These are phyloP conservation scores for Drymodes brunneopygia DNA, from an alignment of 2,113 vertebrate species.

Conservation along the genomic window DNA sequence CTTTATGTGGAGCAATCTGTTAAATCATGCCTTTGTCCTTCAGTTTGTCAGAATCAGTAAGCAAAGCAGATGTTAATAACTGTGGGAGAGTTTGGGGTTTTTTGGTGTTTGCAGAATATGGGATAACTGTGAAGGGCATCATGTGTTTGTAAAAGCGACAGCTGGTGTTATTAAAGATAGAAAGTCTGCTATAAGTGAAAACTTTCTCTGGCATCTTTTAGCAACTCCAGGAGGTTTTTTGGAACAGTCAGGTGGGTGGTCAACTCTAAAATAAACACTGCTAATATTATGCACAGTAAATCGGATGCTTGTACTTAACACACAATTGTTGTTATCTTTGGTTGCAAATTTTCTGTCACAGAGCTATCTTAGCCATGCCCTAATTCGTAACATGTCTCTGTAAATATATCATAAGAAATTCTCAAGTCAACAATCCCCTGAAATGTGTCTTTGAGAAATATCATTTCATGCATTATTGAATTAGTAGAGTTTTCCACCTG, in stretches of 20 bases:
- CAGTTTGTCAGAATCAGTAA: constrained; percentile 29
- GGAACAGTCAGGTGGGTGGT: background rate
- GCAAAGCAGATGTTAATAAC: constrained; percentile 38
- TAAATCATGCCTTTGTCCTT: constrained; percentile 46
- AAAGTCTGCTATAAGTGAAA: constrained; percentile 3
- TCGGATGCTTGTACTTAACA: background rate
- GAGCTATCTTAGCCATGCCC: background rate
- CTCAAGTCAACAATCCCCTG: background rate
- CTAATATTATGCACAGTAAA: background rate
- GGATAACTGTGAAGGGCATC: background rate
- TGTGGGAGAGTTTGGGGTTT: background rate
- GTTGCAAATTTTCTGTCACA: background rate
- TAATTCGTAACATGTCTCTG: background rate
- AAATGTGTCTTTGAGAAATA: background rate
- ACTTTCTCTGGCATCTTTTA: constrained; percentile 12
- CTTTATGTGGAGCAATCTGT: constrained; percentile 20
- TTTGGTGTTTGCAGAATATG: constrained; percentile 1
- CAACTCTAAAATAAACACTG: constrained; percentile 1
- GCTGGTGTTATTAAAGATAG: background rate
- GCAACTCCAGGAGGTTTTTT: background rate
- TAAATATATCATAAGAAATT: background rate
- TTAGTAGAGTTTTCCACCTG: background rate
- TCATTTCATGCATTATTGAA: background rate
- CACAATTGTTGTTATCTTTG: background rate
- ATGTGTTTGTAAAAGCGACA: background rate